Conservation (phyloP, 1,140 invertebrate genomes). For the Chironomus tepperi region DNA sequence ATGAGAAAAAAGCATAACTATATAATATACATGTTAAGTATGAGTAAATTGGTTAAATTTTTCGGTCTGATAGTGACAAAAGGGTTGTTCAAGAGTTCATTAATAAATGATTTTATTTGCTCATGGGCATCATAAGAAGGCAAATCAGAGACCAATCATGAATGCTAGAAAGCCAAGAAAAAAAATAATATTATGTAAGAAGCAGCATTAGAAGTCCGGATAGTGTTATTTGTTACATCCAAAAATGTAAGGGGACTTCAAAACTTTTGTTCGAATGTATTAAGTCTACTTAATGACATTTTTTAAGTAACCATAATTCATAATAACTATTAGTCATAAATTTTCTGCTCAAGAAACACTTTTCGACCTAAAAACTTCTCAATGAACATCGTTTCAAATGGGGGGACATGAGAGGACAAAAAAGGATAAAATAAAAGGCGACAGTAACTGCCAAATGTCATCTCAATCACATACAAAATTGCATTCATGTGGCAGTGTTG, state of each 20-base stretch:
- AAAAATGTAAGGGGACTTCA: neutral
- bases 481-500: too few relatives aligned
- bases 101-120: constrained; percentile 23
- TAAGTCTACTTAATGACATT: neutral
- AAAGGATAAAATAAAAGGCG: neutral
- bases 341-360: neutral
- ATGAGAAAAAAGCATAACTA: neutral
- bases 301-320: neutral
- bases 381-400: neutral
- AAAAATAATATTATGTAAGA: neutral
- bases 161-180: neutral
- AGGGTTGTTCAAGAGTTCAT: constrained; percentile 22
- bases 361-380: neutral
- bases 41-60: constrained; percentile 16
- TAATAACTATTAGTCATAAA: constrained; percentile 15
- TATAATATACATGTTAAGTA: too few relatives aligned
- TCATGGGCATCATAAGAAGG: neutral
- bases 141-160: neutral
- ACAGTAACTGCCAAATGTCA: neutral
- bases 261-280: neutral
- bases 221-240: neutral
- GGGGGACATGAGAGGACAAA: neutral
- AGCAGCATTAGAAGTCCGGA: neutral
- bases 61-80: constrained; percentile 23
- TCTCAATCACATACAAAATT: neutral